phyloP scores from a whole-genome alignment of 1,140 invertebrate genomes.

The Ooceraea biroi region DNA sequence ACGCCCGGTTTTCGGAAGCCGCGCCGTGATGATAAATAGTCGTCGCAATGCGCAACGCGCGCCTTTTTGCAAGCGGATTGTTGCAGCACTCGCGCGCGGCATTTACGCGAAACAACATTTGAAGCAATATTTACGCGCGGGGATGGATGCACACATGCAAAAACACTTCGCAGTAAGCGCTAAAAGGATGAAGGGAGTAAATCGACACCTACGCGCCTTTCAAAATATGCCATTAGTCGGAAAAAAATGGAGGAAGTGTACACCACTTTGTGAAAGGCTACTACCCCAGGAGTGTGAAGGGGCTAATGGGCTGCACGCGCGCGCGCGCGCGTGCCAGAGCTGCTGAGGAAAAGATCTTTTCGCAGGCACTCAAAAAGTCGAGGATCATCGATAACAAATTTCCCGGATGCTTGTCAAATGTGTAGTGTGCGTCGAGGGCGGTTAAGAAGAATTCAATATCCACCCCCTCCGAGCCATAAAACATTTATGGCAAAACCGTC shows the following conservation, averaged over 20 bases:
- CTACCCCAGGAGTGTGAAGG: neutral
- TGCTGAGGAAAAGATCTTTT: neutral
- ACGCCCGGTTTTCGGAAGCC: constrained; percentile 39
- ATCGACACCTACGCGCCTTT: neutral
- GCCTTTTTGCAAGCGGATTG: constrained; percentile 28
- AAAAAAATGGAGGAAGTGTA: neutral
- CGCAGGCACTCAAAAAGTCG: neutral
- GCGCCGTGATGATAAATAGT: constrained; percentile 51
- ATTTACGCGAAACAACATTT: constrained; percentile 24
- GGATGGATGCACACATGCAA: neutral
- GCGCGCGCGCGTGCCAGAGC: too few species aligned
- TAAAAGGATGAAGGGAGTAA: neutral
- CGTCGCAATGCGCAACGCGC: constrained; percentile 25
- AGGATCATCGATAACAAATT: constrained; percentile 43
- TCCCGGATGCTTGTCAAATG: constrained; percentile 8
- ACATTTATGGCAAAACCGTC: constrained; percentile 41
- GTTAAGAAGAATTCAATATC: constrained; percentile 58
- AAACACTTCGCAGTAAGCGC: neutral
- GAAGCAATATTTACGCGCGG: constrained; percentile 17
- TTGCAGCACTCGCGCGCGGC: neutral
- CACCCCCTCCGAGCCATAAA: constrained; percentile 13
- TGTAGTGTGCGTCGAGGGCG: constrained; percentile 2
- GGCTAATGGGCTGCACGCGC: neutral
- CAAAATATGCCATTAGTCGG: neutral
- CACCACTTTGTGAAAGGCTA: neutral